These are phyloP conservation scores for Caracal caracal DNA, from an alignment of 2,113 vertebrate genomes.

Conservation along the genomic window DNA sequence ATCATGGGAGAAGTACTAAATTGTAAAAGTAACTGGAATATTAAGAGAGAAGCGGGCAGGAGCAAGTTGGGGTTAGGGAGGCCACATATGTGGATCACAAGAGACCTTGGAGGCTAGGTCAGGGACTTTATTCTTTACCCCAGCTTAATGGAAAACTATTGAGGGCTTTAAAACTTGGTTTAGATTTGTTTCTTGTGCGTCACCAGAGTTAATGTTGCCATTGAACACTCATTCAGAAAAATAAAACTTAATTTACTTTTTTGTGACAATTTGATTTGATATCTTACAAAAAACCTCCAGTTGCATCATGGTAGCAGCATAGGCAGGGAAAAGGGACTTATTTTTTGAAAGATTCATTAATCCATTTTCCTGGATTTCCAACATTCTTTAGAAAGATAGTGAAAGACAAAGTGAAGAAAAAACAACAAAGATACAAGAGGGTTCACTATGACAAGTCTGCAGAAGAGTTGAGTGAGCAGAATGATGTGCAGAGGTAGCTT, in stretches of 20 bases:
- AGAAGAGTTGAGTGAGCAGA: neutral
- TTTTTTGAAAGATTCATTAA: neutral
- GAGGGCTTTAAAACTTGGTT: neutral
- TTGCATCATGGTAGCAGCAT: neutral
- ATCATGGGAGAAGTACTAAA: neutral
- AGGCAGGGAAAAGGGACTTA: neutral
- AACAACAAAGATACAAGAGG: neutral
- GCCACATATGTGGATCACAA: neutral
- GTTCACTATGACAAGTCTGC: neutral
- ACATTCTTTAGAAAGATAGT: neutral
- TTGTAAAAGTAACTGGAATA: neutral
- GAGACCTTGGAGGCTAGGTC: neutral
- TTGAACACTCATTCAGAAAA: neutral
- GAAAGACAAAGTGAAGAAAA: neutral
- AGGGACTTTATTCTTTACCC: neutral
- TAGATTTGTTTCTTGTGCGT: neutral
- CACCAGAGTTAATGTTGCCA: neutral
- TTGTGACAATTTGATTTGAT: neutral
- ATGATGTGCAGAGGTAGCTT: neutral
- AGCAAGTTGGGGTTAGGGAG: rapidly evolving
- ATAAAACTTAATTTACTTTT: neutral
- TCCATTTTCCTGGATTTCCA: neutral
- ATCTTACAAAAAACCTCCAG: neutral
- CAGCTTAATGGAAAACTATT: neutral
- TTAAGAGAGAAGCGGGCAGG: neutral